A percentile compares a stretch with the other conserved stretches of the same genome.
These are phyloP conservation scores for Gambusia affinis DNA, from an alignment of 2,113 vertebrate species.

Conservation along the genomic window DNA sequence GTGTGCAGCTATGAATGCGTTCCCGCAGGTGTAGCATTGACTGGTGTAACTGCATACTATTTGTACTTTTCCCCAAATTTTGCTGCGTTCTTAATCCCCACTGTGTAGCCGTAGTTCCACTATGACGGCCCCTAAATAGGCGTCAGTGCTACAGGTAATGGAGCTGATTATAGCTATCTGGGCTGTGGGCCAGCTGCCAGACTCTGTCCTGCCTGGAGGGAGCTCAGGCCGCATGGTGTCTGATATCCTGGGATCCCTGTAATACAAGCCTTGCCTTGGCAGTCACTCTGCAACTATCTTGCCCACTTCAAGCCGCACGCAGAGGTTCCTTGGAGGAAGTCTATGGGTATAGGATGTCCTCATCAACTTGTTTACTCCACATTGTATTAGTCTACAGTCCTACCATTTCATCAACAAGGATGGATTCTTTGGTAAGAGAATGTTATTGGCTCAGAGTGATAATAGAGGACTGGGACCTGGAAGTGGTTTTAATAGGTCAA, in stretches of 20 bases:
- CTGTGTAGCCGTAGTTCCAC: constrained; percentile 55
- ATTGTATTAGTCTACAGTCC: constrained; percentile 38
- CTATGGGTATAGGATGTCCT: constrained; percentile 62
- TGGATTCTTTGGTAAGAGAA: constrained; percentile 25
- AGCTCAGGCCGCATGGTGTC: constrained; percentile 73
- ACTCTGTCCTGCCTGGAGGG: constrained; percentile 69
- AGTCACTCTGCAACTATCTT: constrained; percentile 60
- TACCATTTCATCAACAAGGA: constrained; percentile 43
- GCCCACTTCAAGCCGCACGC: constrained; percentile 68
- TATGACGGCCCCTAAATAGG: constrained; percentile 69
- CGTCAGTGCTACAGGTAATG: constrained; percentile 78
- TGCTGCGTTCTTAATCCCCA: constrained; percentile 48
- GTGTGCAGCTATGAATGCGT: constrained; percentile 6
- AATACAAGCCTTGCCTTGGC: constrained; percentile 77
- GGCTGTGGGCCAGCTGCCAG: constrained; percentile 75
- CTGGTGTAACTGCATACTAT: constrained; percentile 34
- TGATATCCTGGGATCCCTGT: constrained; percentile 79
- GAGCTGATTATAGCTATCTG: constrained; percentile 78
- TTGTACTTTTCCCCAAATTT: constrained; percentile 48
- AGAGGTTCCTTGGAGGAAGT: constrained; percentile 56
- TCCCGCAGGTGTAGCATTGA: constrained; percentile 46
- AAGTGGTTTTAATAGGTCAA: background rate
- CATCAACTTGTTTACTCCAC: constrained; percentile 56
- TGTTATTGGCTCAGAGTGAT: constrained; percentile 19
- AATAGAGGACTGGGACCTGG: constrained; percentile 14